phyloP scores from a whole-genome alignment of 2,113 vertebrate species.

The Oriolus oriolus region DNA sequence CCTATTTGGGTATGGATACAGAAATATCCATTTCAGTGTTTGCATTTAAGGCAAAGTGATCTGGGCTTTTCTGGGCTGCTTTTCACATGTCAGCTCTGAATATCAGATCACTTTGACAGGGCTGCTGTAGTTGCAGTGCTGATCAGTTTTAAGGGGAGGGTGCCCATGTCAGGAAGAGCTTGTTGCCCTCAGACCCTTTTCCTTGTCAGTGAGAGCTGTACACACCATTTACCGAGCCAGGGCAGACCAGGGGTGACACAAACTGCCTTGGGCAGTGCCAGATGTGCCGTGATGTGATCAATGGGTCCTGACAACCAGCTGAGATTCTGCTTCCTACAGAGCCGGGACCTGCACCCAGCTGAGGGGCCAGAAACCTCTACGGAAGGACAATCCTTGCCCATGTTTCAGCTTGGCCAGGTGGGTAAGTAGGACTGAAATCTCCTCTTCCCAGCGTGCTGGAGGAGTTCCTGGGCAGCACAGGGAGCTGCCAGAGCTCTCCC shows the following conservation, averaged over 20 bases:
- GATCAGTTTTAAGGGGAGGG: not conserved
- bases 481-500: not conserved
- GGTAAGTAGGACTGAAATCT: not conserved
- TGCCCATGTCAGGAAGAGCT: too few relatives aligned
- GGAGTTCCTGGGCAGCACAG: not conserved
- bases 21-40: not conserved
- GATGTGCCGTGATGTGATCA: accelerated
- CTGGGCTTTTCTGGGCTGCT: not conserved
- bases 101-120: accelerated
- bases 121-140: not conserved
- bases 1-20: not conserved
- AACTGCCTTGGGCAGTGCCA: not conserved
- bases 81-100: not conserved
- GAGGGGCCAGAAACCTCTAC: too few relatives aligned
- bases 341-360: not conserved
- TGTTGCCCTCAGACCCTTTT: not conserved
- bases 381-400: not conserved
- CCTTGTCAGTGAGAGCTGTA: not conserved
- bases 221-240: accelerated
- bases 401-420: not conserved
- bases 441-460: not conserved
- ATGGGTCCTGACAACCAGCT: not conserved
- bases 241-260: not conserved
- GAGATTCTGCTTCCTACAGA: not conserved
- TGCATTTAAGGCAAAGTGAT: not conserved